Conservation (phyloP, 2,113 vertebrate species). For the Condylura cristata region DNA sequence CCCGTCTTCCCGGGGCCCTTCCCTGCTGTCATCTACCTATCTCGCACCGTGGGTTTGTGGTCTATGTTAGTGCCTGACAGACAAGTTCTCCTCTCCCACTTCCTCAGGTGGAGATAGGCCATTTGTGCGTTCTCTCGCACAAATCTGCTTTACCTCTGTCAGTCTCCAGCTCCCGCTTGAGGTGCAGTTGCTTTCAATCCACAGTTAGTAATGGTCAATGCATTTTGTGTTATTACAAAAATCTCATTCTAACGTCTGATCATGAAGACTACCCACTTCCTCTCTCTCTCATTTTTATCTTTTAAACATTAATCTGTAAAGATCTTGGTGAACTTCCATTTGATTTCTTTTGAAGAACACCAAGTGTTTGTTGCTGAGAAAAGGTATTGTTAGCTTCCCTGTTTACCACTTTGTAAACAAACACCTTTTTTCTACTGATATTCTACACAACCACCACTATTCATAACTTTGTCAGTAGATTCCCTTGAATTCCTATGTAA, state of each 20-base stretch:
- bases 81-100: not conserved
- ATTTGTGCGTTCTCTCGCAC: not conserved
- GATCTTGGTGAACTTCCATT: not conserved
- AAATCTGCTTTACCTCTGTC: not conserved
- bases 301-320: not conserved
- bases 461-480: not conserved
- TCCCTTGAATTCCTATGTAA: not conserved
- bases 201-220: not conserved
- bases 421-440: constrained; percentile 36
- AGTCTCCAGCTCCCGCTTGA: not conserved
- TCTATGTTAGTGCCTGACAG: not conserved
- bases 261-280: not conserved
- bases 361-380: constrained; percentile 38
- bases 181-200: not conserved
- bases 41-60: not conserved
- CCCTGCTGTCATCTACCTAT: not conserved
- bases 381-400: constrained; percentile 39
- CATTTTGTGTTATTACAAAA: constrained; percentile 1
- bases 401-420: constrained; percentile 41
- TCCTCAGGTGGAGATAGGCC: not conserved
- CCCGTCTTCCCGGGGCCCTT: not conserved
- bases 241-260: constrained; percentile 18
- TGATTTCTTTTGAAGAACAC: constrained; percentile 27
- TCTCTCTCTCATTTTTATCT: not conserved
- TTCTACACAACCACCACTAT: constrained; percentile 4